Evolutionary conservation across 2,888 invertebrate genomes (phyloP), one percentile per base, ranked within the genome.

Genomic region (Drosophila ochracea): DNA sequence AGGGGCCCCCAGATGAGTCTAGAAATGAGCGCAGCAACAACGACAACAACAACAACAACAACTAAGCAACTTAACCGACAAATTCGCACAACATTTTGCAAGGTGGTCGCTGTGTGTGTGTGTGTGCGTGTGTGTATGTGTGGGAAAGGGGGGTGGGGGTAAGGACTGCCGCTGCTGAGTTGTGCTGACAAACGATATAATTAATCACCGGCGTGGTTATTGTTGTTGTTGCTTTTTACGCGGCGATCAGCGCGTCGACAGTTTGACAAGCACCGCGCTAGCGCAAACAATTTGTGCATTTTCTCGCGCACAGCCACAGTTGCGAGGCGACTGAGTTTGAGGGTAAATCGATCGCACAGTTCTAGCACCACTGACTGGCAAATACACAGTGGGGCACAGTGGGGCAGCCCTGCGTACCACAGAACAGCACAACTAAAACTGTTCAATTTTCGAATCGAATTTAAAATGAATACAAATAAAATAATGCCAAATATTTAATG

Each of bases 1-100:
- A 66, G 73, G 73, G 76, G 80, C 76, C 66, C 63, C 66, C 80
- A 55, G 61, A 68, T 79, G 83, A 76, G 76, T 68, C 63, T 80
- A 78, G 70, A 67, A 78, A 75, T 74, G 80, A 82, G 68, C 77
- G 68, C 67, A 77, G 55, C 75, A 78, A 58, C 65, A 80, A 28
- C 5, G n/a, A n/a, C n/a, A 30, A 59, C 53, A 68, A 43, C 68
- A 62, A 53, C 72, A 70, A 57, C 59, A 54, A 61, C 35, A 80
- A 61, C 47, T 25, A 25, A 47, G 21, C 60, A 62, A 76, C 64
- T 71, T 67, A 77, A 72, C 62, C 76, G 49, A 68, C 72, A 76
- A 78, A 76, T 78, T 78, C 77, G 78, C 81, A 76, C 62, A 76
- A 60, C 25, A 62, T 76, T 78, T 80, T 68, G 68, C 77, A 77